phyloP scores from a whole-genome alignment of 2,113 vertebrate genomes.

The Ginglymostoma cirratum region DNA sequence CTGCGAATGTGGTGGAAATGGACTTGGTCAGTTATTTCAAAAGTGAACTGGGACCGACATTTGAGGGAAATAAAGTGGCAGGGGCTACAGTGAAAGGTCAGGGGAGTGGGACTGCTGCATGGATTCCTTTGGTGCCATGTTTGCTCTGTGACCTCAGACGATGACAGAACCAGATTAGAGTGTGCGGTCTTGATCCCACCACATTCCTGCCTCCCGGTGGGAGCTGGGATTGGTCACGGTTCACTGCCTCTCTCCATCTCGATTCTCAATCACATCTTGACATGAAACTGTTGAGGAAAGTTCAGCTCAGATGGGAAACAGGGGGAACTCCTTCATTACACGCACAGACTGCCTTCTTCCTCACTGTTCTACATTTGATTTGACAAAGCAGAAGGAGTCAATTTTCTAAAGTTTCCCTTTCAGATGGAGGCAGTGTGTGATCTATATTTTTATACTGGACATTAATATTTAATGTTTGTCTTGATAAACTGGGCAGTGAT shows the following conservation, averaged over 20 bases:
- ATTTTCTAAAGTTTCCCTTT: not conserved
- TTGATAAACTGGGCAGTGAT: too few relatives aligned
- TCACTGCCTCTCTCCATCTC: not conserved
- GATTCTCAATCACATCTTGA: not conserved
- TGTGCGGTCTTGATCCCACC: not conserved
- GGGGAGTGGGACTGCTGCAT: not conserved
- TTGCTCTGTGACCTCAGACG: not conserved
- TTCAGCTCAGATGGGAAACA: not conserved
- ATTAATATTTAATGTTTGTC: not conserved
- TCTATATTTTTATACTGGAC: constrained; percentile 3
- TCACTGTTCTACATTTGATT: not conserved
- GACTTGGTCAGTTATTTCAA: not conserved
- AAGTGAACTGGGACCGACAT: not conserved
- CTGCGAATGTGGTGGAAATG: not conserved
- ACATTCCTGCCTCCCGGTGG: not conserved
- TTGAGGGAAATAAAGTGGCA: not conserved
- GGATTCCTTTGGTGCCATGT: not conserved
- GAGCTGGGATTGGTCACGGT: not conserved
- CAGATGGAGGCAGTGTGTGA: not conserved
- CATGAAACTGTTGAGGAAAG: not conserved
- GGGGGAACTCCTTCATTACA: not conserved
- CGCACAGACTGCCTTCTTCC: too few relatives aligned
- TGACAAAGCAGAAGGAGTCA: not conserved
- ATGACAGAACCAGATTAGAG: not conserved
- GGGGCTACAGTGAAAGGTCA: not conserved